Base-by-base conservation (phyloP, 2,797 vertebrate species). In the Eulemur rubriventer region DNA sequence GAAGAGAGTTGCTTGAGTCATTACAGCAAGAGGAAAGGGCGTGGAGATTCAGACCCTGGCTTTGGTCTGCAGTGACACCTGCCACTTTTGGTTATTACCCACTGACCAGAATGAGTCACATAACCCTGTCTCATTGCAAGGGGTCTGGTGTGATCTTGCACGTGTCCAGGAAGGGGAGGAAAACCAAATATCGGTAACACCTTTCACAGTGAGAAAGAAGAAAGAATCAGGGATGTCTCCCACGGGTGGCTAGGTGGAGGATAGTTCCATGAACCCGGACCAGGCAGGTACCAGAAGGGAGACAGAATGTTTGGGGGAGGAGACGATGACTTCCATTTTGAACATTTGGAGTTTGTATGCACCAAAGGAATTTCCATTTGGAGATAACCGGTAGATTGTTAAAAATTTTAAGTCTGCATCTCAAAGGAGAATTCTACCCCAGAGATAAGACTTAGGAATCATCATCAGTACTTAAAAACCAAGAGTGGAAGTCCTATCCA, bases 381-480 rank as follows among this genome's bases (percentile, higher is more conserved):
- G 83, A 59, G 12, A 80, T 59, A 28, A 67, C 5, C 69, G 24
- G 30, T 38, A 88, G 35, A 72, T 48, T 52, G 33, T 59, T 63
- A 35, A 33, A 85, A 93, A 63, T 69, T n/a, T 91, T 50, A 95
- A 94, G 18, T 85, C 28, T 86, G 33, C 79, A 11, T 91, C 83
- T 86, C 65, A 89, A 92, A 87, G 5, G 35, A 81, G 24, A 85
- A 55, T 78, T 87, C 35, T 75, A 24, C 73, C 70, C 50, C 89
- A 50, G 41, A 85, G 48, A 43, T 75, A 82, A 75, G 17, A 89
- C 26, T 70, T 91, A 81, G 28, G 43, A 89, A 52, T 83, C 65
- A 55, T 26, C 30, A 38, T 48, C 30, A 63, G 7, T n/a, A 69
- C 18, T 76, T 91, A 91, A 94, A 43, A 43, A 43, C 41, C 89